Base-by-base conservation (phyloP, 2,888 invertebrate genomes). In the Thymelicus lineola region DNA sequence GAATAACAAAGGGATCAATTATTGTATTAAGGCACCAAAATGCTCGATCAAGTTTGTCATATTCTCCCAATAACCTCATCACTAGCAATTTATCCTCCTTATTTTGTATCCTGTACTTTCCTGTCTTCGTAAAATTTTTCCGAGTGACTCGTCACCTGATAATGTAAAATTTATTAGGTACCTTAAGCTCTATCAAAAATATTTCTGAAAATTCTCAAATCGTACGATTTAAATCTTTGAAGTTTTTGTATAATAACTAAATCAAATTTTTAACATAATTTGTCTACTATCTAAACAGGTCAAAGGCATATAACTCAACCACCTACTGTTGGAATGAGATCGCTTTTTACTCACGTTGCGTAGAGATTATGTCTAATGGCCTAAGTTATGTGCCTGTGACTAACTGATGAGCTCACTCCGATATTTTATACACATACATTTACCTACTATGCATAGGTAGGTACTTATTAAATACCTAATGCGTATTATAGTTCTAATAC, bases 361-460 rank as follows among this genome's bases (percentile, higher is more conserved):
- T 46, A 46, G 61, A 55, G 55, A 62, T 71, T 70, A 45, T 66
- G 61, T 53, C 65, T 71, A 71, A 71, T 71, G 70, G 66, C 35
- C 46, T n/a, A 46, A 36, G 65, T 61, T 66, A 71, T 70, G 42
- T 59, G 65, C 38, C 66, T 46, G 48, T 71, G 70, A 70, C 64
- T 70, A 65, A 65, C 55, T 46, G 65, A 70, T 70, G 64, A 70
- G 59, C 69, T 70, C 69, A 70, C 62, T 48, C 68, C 61, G 38
- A 17, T 63, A 63, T 45, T 57, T 66, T 61, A 38, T 46, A 45
- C 1, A 45, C 28, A 15, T 55, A 50, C 4, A 14, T 63, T 17
- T 7, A 36, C 28, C 12, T 20, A 55, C 28, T 55, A 55, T 12
- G 28, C 28, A 28, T 20, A 53, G 10, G 12, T 10, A 12, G 15